Evolutionary conservation across 2,797 vertebrate species (phyloP).

Genomic region (Carcharodon carcharias): DNA sequence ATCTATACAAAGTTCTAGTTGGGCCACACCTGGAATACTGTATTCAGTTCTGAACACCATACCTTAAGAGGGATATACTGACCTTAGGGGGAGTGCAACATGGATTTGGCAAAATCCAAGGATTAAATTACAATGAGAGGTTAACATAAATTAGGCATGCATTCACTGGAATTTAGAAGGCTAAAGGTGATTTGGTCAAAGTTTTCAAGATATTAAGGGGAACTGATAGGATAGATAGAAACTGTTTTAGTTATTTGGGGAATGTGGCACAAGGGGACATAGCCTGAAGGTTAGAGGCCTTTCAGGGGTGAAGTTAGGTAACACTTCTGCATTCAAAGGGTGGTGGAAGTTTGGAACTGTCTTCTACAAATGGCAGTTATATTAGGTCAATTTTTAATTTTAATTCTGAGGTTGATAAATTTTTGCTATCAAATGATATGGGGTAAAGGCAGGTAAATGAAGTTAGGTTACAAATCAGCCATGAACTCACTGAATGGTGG

Average conservation of each 20-base stretch:
- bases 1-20: neutral
- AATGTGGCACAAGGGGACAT: no score
- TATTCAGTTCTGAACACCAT: neutral
- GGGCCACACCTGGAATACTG: neutral
- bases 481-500: neutral
- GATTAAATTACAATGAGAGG: neutral
- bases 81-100: neutral
- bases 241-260: neutral
- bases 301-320: neutral
- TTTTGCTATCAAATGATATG: neutral
- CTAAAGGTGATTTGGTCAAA: neutral
- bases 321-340: neutral
- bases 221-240: neutral
- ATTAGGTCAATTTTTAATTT: neutral
- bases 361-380: neutral
- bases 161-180: neutral
- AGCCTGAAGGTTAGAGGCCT: no score
- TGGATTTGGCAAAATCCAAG: neutral
- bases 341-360: neutral
- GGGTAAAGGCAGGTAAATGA: neutral
- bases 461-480: neutral
- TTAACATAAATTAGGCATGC: neutral
- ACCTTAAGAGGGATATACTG: neutral
- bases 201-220: neutral
- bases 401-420: neutral